Base-by-base conservation (phyloP, 2,113 vertebrate species). In the Grus americana region DNA sequence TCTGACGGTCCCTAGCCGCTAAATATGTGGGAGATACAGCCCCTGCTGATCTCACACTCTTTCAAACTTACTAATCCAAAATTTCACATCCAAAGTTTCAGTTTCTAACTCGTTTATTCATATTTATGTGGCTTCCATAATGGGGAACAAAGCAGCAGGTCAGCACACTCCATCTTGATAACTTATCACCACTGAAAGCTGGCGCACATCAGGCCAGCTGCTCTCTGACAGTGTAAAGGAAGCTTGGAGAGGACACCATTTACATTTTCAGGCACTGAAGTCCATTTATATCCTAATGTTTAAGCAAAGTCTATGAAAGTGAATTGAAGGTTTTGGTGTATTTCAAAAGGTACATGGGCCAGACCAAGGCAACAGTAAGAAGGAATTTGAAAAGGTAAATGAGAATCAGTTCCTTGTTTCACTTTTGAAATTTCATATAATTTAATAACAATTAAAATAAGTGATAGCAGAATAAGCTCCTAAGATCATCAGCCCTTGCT, bases 121-220 rank as follows among this genome's bases (percentile, higher is more conserved):
- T 72, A n/a, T 79, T 72, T 68, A 22, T 42, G 15, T 52, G 49
- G 8, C 46, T 91, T 61, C 42, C 36, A 23, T 42, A 61, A 47
- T 30, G 73, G 15, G 32, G 40, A 70, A 72, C 34, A 67, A 32
- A 6, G 23, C 74, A 75, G n/a, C 8, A 42, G n/a, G 30, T 40
- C 20, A 54, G 49, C 46, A 76, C 12, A 12, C 34, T 68, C 40
- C 4, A 4, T n/a, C 24, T 22, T 38, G 29, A 34, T 79, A 38
- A 42, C 20, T 27, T 55, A 13, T 9, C 22, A 50, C 7, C 72
- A 52, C 44, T 21, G 52, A 68, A 75, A 72, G 29, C 12, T 38
- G 0, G 6, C 44, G 76, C 7, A 5, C 15, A 38, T 67, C 0
- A 2, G 42, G 29, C 36, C n/a, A 68, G 21, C 32, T 65, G 26